Conservation (phyloP, 2,888 invertebrate species). For the Lasioglossum malachurum region DNA sequence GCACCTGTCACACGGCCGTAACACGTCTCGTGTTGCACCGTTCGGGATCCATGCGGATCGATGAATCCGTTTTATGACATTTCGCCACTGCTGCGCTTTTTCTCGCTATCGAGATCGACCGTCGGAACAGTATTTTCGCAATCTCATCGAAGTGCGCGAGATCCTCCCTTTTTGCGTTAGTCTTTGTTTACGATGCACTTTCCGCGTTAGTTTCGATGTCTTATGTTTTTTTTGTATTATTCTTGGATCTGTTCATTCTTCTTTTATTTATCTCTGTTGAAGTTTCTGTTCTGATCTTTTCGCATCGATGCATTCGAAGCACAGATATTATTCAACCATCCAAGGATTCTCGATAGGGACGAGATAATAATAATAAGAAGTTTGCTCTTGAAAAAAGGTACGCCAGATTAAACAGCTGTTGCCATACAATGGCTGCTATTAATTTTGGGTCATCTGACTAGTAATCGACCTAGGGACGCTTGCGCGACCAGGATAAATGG, state of each 20-base stretch:
- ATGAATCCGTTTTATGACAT: constrained; percentile 36
- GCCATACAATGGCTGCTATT: not conserved
- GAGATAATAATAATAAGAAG: not conserved
- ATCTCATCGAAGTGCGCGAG: not conserved
- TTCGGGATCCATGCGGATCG: constrained; percentile 30
- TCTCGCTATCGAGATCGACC: not conserved
- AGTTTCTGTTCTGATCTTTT: not conserved
- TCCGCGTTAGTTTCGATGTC: not conserved
- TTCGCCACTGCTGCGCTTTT: not conserved
- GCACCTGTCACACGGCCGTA: constrained; percentile 32
- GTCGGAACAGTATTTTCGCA: not conserved
- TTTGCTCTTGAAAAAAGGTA: not conserved
- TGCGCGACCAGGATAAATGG: not conserved
- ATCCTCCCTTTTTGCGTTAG: not conserved
- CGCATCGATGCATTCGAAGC: not conserved
- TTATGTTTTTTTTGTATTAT: not conserved
- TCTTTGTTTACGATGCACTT: not conserved
- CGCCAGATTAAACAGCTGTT: not conserved
- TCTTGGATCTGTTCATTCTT: not conserved
- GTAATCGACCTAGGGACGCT: not conserved
- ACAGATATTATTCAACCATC: not conserved
- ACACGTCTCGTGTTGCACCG: constrained; percentile 7
- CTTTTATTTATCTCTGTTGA: not conserved
- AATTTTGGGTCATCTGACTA: not conserved
- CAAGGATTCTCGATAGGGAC: not conserved